Conservation (phyloP, 2,797 vertebrate species). For the Malurus leucopterus region DNA sequence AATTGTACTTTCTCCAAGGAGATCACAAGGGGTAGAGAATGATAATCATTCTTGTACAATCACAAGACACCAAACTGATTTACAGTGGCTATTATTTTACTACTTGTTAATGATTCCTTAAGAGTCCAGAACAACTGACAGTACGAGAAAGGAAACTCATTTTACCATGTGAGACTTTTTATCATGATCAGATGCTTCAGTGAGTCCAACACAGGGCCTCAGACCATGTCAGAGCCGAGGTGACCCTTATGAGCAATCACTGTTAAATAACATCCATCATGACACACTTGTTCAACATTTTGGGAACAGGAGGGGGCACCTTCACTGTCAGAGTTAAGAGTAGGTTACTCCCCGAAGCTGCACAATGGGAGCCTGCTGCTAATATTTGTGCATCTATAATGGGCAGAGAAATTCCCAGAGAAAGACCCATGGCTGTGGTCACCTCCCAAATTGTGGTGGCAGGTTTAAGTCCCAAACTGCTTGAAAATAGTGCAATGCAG, state of each 20-base stretch:
- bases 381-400: background rate
- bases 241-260: background rate
- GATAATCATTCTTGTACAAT: background rate
- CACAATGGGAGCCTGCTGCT: background rate
- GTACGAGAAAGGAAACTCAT: background rate
- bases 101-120: constrained; percentile 21
- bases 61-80: background rate
- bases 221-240: background rate
- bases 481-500: background rate
- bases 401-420: background rate
- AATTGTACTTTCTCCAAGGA: background rate
- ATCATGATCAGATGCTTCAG: background rate
- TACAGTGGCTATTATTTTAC: constrained; percentile 14
- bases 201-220: background rate
- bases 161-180: background rate
- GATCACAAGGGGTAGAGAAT: background rate
- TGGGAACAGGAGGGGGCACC: background rate
- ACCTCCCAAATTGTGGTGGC: background rate
- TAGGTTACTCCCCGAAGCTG: background rate
- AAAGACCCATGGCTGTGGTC: background rate
- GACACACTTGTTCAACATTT: background rate
- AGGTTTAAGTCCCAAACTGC: background rate
- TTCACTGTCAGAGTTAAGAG: background rate
- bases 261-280: background rate
- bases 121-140: background rate